A percentile compares a stretch with the other conserved stretches of the same genome.
Conservation (phyloP, 2,888 invertebrate genomes). For the Epinotia ramella region DNA sequence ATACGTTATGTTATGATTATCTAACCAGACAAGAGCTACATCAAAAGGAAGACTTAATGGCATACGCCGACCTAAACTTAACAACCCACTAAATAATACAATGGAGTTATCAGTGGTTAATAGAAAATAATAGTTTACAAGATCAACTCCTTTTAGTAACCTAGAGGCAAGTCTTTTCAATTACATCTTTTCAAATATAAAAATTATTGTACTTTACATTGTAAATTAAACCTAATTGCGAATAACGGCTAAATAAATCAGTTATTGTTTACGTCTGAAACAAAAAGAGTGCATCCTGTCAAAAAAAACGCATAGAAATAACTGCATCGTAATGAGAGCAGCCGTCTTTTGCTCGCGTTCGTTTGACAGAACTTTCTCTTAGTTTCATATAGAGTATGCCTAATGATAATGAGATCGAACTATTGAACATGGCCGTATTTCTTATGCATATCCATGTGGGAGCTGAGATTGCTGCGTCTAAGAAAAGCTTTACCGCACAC, state of each 20-base stretch:
- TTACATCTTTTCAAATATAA: background rate
- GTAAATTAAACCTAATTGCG: background rate
- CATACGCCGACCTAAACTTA: background rate
- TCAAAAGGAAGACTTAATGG: background rate
- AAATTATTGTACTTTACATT: conserved; percentile 3
- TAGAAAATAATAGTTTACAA: background rate
- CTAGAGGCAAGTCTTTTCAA: background rate
- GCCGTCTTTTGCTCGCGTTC: background rate
- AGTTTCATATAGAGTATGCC: conserved; percentile 2
- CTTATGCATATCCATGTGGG: conserved; percentile 83
- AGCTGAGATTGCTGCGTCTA: conserved; percentile 84
- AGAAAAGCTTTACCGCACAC: conserved; percentile 85
- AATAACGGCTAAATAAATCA: background rate
- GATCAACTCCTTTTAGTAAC: background rate
- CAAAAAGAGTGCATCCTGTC: no score
- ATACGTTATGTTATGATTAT: background rate
- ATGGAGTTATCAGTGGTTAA: background rate
- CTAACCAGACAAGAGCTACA: background rate
- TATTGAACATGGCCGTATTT: conserved; percentile 69
- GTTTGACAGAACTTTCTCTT: no score
- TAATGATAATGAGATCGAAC: conserved; percentile 39
- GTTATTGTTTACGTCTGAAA: background rate
- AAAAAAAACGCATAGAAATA: no score
- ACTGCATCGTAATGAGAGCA: no score
- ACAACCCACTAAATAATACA: background rate